Percentiles rank a stretch among this genome's conserved stretches.
These are phyloP conservation scores for Drymonia ruficornis DNA, from an alignment of 2,888 invertebrate species.

Conservation along the genomic window DNA sequence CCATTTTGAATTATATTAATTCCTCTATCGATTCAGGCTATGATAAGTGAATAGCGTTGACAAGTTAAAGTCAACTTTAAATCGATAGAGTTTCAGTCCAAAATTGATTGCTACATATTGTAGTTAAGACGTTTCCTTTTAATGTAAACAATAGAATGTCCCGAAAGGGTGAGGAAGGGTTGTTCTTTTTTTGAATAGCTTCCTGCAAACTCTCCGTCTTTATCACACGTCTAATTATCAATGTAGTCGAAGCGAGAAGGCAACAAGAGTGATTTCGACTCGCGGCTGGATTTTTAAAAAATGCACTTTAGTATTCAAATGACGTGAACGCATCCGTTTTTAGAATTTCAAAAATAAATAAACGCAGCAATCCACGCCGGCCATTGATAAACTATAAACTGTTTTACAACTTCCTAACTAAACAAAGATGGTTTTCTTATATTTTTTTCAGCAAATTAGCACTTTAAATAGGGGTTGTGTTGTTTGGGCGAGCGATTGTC, in stretches of 20 bases:
- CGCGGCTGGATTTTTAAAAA: conserved; percentile 56
- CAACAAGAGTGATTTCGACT: conserved; percentile 44
- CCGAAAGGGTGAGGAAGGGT: conserved; percentile 81
- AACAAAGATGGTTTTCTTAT: conserved; percentile 54
- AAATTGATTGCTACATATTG: conserved; percentile 38
- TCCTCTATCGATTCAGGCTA: conserved; percentile 38
- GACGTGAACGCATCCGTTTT: conserved; percentile 81
- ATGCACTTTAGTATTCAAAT: conserved; percentile 80
- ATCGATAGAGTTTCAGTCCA: conserved; percentile 38
- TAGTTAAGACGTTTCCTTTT: conserved; percentile 57
- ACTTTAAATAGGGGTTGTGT: conserved; percentile 37
- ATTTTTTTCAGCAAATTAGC: conserved; percentile 39
- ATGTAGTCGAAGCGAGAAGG: conserved; percentile 49
- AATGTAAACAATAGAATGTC: conserved; percentile 74
- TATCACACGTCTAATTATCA: conserved; percentile 44
- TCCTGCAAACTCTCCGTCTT: conserved; percentile 70
- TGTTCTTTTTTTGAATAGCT: conserved; percentile 81
- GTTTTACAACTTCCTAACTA: conserved; percentile 77
- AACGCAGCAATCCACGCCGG: conserved; percentile 50
- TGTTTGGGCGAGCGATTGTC: conserved; percentile 25
- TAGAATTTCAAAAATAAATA: conserved; percentile 77
- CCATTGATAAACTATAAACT: conserved; percentile 72
- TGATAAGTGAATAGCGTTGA: conserved; percentile 22
- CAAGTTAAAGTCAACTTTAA: conserved; percentile 48
- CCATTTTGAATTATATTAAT: conserved; percentile 67